A percentile compares a stretch with the other conserved stretches of the same genome.
phyloP scores from a whole-genome alignment of 2,113 vertebrate species.

The Albula glossodonta region DNA sequence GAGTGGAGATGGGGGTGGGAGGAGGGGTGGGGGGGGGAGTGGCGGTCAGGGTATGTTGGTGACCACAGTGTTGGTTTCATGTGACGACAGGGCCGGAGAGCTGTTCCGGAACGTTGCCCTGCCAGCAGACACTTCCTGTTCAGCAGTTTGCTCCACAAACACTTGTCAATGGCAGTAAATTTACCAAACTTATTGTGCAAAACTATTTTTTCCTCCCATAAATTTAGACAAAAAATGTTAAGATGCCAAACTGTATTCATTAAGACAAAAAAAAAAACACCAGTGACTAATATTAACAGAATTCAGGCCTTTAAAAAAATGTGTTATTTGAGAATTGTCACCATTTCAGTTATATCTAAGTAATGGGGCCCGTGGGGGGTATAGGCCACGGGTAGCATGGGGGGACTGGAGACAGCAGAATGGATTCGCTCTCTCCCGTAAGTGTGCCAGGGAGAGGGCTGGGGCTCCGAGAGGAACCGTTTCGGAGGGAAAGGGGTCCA shows the following conservation, averaged over 20 bases:
- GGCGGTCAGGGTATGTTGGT: not conserved
- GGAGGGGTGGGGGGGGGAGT: slow-evolving; percentile 7
- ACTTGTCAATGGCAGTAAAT: too few species aligned
- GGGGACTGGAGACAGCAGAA: not conserved
- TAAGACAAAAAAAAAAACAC: not conserved
- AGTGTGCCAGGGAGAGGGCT: slow-evolving; percentile 1
- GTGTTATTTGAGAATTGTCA: not conserved
- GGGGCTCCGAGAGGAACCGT: not conserved
- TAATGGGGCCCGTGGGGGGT: not conserved
- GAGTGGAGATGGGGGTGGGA: not conserved
- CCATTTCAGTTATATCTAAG: not conserved
- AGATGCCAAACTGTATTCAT: not conserved
- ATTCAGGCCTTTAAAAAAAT: not conserved
- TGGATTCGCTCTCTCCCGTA: not conserved
- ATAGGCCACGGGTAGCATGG: not conserved
- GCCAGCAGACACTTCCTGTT: too few species aligned
- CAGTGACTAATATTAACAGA: not conserved
- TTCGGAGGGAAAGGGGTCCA: not conserved
- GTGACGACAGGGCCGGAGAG: too few species aligned
- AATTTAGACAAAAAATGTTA: not conserved
- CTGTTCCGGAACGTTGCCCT: too few species aligned
- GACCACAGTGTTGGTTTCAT: not conserved
- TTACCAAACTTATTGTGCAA: too few species aligned
- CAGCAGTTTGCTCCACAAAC: too few species aligned
- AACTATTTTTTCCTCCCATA: not conserved